Evolutionary conservation across 64 coral and sea anemone genomes (phyloP).

Genomic region (Exaiptasia diaphana): DNA sequence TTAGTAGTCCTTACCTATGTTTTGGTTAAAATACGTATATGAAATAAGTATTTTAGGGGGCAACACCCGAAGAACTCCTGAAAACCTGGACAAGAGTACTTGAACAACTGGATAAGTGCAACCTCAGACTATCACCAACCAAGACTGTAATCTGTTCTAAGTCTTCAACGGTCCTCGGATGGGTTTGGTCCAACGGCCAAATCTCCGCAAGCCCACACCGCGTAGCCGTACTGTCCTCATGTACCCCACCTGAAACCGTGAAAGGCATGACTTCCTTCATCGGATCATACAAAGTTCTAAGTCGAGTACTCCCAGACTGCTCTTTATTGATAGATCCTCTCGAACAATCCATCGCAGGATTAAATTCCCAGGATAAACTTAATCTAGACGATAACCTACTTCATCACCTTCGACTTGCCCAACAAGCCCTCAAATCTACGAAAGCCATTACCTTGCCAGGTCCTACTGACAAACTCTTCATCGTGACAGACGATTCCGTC

Average conservation of each 20-base stretch:
- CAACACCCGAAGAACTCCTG: background rate
- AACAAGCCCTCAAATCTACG: background rate
- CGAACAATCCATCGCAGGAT: background rate
- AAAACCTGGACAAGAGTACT: background rate
- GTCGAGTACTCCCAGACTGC: conserved; percentile 3
- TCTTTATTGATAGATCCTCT: background rate
- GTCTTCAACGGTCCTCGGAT: conserved; percentile 1
- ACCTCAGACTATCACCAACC: conserved; percentile 23
- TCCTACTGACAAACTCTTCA: conserved; percentile 28
- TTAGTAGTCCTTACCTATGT: background rate
- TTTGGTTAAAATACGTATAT: background rate
- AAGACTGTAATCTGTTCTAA: conserved; percentile 23
- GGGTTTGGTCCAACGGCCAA: conserved; percentile 13
- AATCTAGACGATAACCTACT: background rate
- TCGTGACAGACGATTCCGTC: conserved; percentile 31
- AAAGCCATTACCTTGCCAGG: conserved; percentile 12
- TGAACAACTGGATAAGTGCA: background rate
- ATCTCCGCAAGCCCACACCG: conserved; percentile 19
- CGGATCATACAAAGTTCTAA: conserved; percentile 18
- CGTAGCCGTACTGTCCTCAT: background rate
- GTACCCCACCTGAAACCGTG: background rate
- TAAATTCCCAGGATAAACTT: background rate
- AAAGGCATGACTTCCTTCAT: conserved; percentile 23
- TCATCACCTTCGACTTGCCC: background rate
- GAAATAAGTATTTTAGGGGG: background rate